phyloP scores from a whole-genome alignment of 2,113 vertebrate genomes.

The Forbesichthys agassizii region DNA sequence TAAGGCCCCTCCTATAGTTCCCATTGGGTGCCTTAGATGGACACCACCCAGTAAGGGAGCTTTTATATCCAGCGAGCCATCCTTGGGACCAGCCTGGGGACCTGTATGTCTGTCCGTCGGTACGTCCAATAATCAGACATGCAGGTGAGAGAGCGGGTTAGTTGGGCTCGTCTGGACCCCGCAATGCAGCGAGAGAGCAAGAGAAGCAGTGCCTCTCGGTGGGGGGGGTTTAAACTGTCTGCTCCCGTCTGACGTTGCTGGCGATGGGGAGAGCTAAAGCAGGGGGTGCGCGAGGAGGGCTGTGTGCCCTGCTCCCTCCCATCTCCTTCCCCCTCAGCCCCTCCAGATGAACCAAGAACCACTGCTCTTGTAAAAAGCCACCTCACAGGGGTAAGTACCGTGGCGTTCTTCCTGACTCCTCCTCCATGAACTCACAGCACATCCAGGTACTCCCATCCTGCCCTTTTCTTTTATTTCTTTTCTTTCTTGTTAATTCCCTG shows the following conservation, averaged over 20 bases:
- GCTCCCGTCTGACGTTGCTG: constrained; percentile 78
- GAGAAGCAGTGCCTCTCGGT: constrained; percentile 64
- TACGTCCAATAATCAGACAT: constrained; percentile 63
- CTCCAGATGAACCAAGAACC: constrained; percentile 77
- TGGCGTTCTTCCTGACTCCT: constrained; percentile 63
- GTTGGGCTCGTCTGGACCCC: constrained; percentile 77
- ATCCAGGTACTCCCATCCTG: constrained; percentile 40
- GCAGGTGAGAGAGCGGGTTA: constrained; percentile 64
- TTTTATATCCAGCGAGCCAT: constrained; percentile 72
- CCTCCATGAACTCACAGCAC: constrained; percentile 58
- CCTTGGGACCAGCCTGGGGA: constrained; percentile 68
- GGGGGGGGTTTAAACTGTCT: constrained; percentile 65
- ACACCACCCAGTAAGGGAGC: constrained; percentile 54
- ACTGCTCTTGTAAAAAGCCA: constrained; percentile 72
- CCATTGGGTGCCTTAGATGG: constrained; percentile 46
- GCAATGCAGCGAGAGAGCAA: constrained; percentile 76
- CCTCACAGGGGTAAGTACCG: constrained; percentile 80
- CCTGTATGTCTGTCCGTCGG: constrained; percentile 67
- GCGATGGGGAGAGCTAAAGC: constrained; percentile 72
- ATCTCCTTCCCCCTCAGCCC: constrained; percentile 79
- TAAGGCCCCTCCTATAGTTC: constrained; percentile 35
- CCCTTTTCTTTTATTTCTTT: constrained; percentile 13
- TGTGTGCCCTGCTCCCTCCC: constrained; percentile 54
- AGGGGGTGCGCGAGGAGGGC: constrained; percentile 46
- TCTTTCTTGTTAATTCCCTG: neutral